These are phyloP conservation scores for Acanthiza pusilla DNA, from an alignment of 2,797 vertebrate species.

Conservation along the genomic window DNA sequence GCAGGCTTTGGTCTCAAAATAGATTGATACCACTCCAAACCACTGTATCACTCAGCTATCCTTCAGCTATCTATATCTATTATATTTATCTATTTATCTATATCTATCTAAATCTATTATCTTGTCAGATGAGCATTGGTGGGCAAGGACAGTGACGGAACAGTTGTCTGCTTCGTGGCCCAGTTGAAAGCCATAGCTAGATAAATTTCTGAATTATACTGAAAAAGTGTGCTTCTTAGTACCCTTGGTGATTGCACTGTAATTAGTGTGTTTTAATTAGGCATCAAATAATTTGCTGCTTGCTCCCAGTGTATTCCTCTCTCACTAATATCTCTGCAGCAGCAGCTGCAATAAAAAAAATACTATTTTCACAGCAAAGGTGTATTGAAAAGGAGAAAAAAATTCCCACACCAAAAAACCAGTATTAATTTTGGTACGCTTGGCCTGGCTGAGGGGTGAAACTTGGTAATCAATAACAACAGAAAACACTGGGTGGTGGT, in stretches of 20 bases:
- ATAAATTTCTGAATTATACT: neutral
- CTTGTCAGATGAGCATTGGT: neutral
- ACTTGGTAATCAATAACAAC: neutral
- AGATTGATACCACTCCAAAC: neutral
- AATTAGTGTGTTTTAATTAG: slow-evolving; percentile 7
- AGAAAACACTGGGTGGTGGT: neutral
- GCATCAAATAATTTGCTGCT: neutral
- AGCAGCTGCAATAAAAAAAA: neutral
- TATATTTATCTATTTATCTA: too few relatives aligned
- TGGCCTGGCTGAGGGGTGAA: neutral
- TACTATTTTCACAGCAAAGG: neutral
- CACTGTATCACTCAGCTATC: neutral
- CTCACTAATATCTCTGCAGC: neutral
- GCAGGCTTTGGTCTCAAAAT: neutral
- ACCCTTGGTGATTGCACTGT: neutral
- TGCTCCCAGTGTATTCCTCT: neutral
- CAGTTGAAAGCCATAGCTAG: neutral
- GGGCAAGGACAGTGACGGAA: neutral
- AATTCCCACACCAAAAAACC: rapidly evolving
- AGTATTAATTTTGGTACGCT: neutral
- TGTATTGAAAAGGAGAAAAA: neutral
- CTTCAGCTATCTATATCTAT: neutral
- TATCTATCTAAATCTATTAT: too few relatives aligned
- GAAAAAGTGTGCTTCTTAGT: neutral
- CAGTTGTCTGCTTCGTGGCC: neutral